Percentiles rank a stretch among this genome's conserved stretches.
Conservation (phyloP, 2,113 vertebrate genomes). For the Ceyx margarethae region DNA sequence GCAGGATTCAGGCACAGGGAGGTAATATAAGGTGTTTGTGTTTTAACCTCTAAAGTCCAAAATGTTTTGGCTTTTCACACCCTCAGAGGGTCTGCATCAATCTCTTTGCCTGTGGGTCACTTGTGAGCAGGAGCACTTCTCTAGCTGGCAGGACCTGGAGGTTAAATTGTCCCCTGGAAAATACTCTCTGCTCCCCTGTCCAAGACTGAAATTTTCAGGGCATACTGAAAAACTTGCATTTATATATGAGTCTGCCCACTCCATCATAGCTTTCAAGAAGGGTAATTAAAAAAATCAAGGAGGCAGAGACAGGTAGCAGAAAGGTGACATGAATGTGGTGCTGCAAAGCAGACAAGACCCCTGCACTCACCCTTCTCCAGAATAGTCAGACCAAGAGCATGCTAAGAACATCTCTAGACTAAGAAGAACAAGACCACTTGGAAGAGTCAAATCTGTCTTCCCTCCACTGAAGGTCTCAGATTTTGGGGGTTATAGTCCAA, state of each 20-base stretch:
- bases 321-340: accelerated
- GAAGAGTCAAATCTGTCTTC: not conserved
- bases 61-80: not conserved
- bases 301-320: not conserved
- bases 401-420: not conserved
- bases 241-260: not conserved
- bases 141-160: not conserved
- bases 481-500: not conserved
- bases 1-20: not conserved
- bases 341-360: not conserved
- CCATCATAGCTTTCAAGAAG: not conserved
- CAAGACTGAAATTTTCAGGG: not conserved
- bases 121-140: accelerated
- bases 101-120: not conserved
- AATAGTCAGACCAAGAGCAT: accelerated
- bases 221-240: not conserved
- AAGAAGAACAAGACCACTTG: not conserved
- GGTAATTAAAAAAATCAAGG: not conserved
- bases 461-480: not conserved
- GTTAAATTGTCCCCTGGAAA: not conserved
- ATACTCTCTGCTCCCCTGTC: not conserved
- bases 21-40: not conserved
- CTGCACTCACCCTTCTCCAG: not conserved
- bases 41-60: not conserved
- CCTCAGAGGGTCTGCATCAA: not conserved